Evolutionary conservation across 2,797 vertebrate species (phyloP).

Genomic region (Microctenopoma lineatum): DNA sequence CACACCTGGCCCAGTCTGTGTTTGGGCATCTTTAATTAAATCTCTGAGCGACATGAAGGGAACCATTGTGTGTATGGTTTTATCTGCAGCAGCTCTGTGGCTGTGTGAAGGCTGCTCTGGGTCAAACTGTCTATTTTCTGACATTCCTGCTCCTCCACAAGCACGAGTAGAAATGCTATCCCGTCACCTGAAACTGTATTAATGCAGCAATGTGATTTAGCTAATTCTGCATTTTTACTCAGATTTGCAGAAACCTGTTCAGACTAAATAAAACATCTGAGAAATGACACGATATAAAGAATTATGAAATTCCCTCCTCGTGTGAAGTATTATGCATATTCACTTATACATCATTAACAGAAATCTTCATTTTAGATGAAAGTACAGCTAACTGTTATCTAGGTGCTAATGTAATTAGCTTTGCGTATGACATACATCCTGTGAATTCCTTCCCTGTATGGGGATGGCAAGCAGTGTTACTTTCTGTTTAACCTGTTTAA

Average conservation of each 20-base stretch:
- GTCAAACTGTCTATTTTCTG: conserved; percentile 17
- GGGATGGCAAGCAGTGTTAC: no score
- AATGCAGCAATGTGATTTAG: conserved; percentile 8
- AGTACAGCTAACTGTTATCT: neutral
- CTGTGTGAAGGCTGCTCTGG: conserved; percentile 12
- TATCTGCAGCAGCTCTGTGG: conserved; percentile 25
- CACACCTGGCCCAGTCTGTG: conserved; percentile 47
- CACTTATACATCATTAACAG: no score
- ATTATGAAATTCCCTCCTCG: neutral
- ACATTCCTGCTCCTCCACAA: conserved; percentile 20
- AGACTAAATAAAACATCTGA: neutral
- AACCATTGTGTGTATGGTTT: conserved; percentile 41
- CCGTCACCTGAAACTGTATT: conserved; percentile 7
- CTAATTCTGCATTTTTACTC: neutral
- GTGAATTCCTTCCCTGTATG: no score
- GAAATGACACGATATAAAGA: neutral
- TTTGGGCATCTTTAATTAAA: conserved; percentile 52
- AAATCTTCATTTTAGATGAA: no score
- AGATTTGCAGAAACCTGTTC: neutral
- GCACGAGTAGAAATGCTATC: conserved; percentile 15
- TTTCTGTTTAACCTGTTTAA: no score
- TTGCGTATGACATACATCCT: neutral
- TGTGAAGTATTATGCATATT: neutral
- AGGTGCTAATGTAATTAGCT: neutral
- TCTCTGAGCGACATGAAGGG: conserved; percentile 22